Evolutionary conservation across 2,888 invertebrate genomes (phyloP).

Genomic region (Lasius platythorax): DNA sequence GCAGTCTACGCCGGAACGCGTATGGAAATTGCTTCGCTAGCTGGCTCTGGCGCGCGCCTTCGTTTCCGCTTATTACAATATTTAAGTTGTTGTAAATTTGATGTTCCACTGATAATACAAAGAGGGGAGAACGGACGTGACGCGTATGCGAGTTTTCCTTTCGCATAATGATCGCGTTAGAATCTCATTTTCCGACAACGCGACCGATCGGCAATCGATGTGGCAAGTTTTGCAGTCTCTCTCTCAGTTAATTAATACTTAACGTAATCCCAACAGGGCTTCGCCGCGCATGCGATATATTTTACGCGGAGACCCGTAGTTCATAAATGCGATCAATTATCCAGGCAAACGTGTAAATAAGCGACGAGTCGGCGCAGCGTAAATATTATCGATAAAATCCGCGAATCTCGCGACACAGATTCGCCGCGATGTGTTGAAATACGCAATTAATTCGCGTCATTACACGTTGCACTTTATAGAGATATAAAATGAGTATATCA

Average conservation of each 20-base stretch:
- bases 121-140: background rate
- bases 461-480: background rate
- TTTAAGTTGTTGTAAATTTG: constrained; percentile 54
- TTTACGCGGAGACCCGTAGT: background rate
- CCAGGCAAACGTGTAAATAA: constrained; percentile 14
- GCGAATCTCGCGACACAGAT: background rate
- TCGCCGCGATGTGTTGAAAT: background rate
- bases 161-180: constrained; percentile 35
- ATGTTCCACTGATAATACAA: constrained; percentile 38
- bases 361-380: background rate
- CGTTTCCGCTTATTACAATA: constrained; percentile 50
- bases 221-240: constrained; percentile 9
- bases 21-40: constrained; percentile 54
- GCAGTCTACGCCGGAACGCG: constrained; percentile 48
- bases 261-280: constrained; percentile 12
- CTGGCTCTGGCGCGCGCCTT: constrained; percentile 9
- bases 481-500: background rate
- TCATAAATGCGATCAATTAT: constrained; percentile 25
- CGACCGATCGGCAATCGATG: background rate
- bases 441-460: constrained; percentile 3
- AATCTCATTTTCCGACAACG: constrained; percentile 20
- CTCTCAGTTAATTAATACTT: constrained; percentile 33
- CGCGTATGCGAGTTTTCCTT: constrained; percentile 9
- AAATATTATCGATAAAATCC: constrained; percentile 9
- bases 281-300: background rate